Evolutionary conservation across 2,888 invertebrate species (phyloP).

Genomic region (Melieria crassipennis): DNA sequence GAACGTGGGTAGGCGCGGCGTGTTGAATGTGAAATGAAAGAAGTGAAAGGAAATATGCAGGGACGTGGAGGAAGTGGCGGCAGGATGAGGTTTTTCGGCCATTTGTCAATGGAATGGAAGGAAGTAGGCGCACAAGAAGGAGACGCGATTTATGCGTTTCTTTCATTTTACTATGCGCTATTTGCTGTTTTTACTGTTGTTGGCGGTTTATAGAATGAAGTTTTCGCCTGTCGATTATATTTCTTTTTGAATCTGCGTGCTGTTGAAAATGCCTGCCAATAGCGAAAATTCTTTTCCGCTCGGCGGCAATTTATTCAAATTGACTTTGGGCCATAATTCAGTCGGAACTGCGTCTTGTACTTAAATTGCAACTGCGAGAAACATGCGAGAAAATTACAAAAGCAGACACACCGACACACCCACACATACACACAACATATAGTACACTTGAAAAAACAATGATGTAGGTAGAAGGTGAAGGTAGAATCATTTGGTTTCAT

Average conservation of each 20-base stretch:
- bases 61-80: no score
- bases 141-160: background rate
- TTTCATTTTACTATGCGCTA: background rate
- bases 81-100: background rate
- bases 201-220: no score
- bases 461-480: background rate
- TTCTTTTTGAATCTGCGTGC: no score
- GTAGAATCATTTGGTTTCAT: no score
- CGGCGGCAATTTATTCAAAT: constrained; percentile 55
- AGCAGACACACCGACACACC: constrained; percentile 1
- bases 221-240: no score
- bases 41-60: background rate
- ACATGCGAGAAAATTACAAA: background rate
- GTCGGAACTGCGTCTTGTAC: constrained; percentile 9
- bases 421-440: background rate
- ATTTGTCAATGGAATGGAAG: constrained; percentile 20
- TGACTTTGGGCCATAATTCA: constrained; percentile 57
- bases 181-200: no score
- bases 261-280: background rate
- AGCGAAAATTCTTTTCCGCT: background rate
- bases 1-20: constrained; percentile 4
- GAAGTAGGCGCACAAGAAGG: background rate
- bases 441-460: background rate
- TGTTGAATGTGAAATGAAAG: background rate
- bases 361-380: constrained; percentile 16